A percentile compares a stretch with the other conserved stretches of the same genome.
Conservation (phyloP, 2,797 vertebrate species). For the Crenichthys baileyi region DNA sequence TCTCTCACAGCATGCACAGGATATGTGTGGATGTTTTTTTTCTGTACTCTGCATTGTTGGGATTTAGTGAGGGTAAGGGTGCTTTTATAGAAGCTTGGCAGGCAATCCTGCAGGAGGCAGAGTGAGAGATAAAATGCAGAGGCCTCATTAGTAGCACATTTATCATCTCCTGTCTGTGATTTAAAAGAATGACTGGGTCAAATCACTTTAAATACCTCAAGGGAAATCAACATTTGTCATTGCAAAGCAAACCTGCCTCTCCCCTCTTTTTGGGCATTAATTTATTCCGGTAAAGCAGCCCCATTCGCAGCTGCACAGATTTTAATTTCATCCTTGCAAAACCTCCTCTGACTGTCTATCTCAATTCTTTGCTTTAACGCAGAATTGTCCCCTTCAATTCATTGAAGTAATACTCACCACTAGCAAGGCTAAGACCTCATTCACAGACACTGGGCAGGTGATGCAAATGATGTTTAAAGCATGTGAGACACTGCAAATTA, state of each 20-base stretch:
- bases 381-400: slow-evolving; percentile 81
- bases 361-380: slow-evolving; percentile 80
- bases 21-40: slow-evolving; percentile 63
- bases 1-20: slow-evolving; percentile 74
- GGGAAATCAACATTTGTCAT: slow-evolving; percentile 88
- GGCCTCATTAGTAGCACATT: slow-evolving; percentile 86
- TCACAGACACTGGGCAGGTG: slow-evolving; percentile 59
- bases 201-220: slow-evolving; percentile 85
- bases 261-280: slow-evolving; percentile 73
- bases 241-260: slow-evolving; percentile 79
- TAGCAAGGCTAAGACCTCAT: slow-evolving; percentile 59
- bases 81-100: slow-evolving; percentile 67
- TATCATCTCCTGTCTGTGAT: slow-evolving; percentile 86
- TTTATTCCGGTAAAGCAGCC: slow-evolving; percentile 78
- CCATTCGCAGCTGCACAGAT: slow-evolving; percentile 72
- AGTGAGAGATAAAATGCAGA: slow-evolving; percentile 79
- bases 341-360: slow-evolving; percentile 78
- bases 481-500: slow-evolving; percentile 77
- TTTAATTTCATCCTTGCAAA: slow-evolving; percentile 84
- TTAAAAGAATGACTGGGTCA: slow-evolving; percentile 87
- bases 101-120: slow-evolving; percentile 71
- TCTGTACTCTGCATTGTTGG: slow-evolving; percentile 63
- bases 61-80: slow-evolving; percentile 68
- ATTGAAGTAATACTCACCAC: slow-evolving; percentile 69
- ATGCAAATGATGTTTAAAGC: slow-evolving; percentile 80